Base-by-base conservation (phyloP, 2,888 invertebrate species). In the Ashinkailepas kermadecensis region DNA sequence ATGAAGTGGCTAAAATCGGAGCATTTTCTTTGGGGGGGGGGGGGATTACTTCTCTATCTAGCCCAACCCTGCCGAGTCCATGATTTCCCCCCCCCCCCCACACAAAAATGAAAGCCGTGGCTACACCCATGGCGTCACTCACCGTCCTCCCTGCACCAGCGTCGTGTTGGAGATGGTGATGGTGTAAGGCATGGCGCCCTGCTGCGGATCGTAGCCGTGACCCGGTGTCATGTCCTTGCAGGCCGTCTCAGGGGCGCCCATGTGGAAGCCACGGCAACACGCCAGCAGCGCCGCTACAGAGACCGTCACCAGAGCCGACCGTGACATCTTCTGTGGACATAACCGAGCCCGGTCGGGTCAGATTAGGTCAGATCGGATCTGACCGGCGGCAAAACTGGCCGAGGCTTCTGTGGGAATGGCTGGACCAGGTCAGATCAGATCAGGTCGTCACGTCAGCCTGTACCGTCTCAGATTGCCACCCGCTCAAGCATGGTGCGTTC, bases 201-300 rank as follows among this genome's bases (percentile, higher is more conserved):
- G 4, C 67, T 67, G 67, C 12, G 67, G 12, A 23, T 23, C 12
- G 10, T n/a, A 67, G 25, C 67, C 67, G 67, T 67, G 67, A 25
- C 25, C 67, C 12, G 67, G 67, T 4, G 25, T 25, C 67, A 67
- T 67, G 67, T n/a, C n/a, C 25, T 13, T 13, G 67, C 67, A 67
- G 67, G 67, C 67, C 25, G 67, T 67, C 25, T 25, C 67, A 13
- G 67, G 67, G 2, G 67, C 67, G 67, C 67, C 67, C 67, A 67
- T 67, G n/a, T 67, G 67, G 67, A n/a, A 67, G 67, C 25, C 67
- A 25, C 67, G 10, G 67, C 67, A 23, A 25, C 12, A 23, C 13
- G 67, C 67, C 67, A 67, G 67, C 67, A 65, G 65, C 65, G 65
- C 65, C 18, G 65, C 65, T 23, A 65, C n/a, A n/a, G 13, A 25